These are phyloP conservation scores for Cetonia aurata DNA, from an alignment of 2,888 invertebrate species.

Conservation along the genomic window DNA sequence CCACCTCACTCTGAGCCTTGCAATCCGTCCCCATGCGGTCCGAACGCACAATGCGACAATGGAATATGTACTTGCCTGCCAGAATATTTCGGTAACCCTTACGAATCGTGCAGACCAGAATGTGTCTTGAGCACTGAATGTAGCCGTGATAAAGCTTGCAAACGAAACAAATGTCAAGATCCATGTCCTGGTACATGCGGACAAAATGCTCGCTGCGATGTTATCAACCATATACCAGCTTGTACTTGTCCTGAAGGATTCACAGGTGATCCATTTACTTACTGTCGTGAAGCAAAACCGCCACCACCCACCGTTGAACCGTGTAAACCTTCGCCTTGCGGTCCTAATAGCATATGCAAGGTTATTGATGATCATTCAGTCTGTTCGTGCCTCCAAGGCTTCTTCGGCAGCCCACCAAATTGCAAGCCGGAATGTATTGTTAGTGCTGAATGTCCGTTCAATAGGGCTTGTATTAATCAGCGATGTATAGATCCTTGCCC, in stretches of 20 bases:
- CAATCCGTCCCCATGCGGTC: conserved; percentile 82
- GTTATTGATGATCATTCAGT: conserved; percentile 68
- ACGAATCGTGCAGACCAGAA: conserved; percentile 77
- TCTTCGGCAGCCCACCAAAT: conserved; percentile 70
- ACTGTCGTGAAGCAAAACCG: conserved; percentile 58
- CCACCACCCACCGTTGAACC: conserved; percentile 61
- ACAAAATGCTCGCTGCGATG: conserved; percentile 77
- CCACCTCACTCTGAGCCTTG: conserved; percentile 70
- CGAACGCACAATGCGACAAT: conserved; percentile 76
- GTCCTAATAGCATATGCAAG: conserved; percentile 70
- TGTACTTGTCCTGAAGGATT: conserved; percentile 78
- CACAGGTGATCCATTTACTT: conserved; percentile 76
- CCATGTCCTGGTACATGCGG: conserved; percentile 82
- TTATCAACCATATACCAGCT: conserved; percentile 79
- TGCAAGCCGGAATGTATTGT: conserved; percentile 70
- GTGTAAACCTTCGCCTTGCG: conserved; percentile 69
- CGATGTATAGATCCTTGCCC: conserved; percentile 72
- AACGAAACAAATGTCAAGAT: conserved; percentile 76
- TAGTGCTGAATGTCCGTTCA: conserved; percentile 69
- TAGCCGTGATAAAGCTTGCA: conserved; percentile 74
- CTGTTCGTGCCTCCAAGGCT: conserved; percentile 69
- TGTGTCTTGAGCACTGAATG: conserved; percentile 79
- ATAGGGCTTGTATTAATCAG: conserved; percentile 68
- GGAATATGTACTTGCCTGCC: conserved; percentile 74
- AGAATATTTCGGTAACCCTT: conserved; percentile 77